phyloP scores from a whole-genome alignment of 1,140 invertebrate species.

The Periplaneta americana region DNA sequence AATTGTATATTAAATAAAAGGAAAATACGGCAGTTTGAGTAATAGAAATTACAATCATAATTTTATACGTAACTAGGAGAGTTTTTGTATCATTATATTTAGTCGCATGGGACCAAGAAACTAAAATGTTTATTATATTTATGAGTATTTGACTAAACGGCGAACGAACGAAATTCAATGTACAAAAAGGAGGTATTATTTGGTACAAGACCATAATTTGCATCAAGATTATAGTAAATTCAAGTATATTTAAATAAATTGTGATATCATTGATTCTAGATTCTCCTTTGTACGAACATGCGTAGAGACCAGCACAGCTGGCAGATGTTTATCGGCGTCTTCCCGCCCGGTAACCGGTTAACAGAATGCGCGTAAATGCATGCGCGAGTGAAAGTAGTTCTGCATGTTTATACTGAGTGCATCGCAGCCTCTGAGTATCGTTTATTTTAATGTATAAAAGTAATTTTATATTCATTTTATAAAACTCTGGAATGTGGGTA shows the following conservation, averaged over 20 bases:
- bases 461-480: not conserved
- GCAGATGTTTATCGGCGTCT: slow-evolving; percentile 16
- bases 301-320: not conserved
- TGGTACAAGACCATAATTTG: too few species aligned
- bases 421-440: not conserved
- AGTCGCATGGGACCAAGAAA: too few species aligned
- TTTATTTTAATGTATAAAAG: not conserved
- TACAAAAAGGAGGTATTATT: too few species aligned
- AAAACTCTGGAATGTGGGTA: not conserved
- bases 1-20: too few species aligned
- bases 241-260: not conserved
- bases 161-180: too few species aligned
- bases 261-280: not conserved
- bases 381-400: slow-evolving; percentile 4
- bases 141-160: too few species aligned
- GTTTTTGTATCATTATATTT: too few species aligned
- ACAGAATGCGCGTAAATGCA: not conserved
- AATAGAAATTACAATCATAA: too few species aligned
- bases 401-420: not conserved
- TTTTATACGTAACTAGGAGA: too few species aligned
- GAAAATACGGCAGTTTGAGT: too few species aligned
- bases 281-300: not conserved
- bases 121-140: too few species aligned
- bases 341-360: slow-evolving; percentile 15
- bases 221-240: too few species aligned